These are phyloP conservation scores for Isotomurus palustris DNA, from an alignment of 2,888 invertebrate species.

Conservation along the genomic window DNA sequence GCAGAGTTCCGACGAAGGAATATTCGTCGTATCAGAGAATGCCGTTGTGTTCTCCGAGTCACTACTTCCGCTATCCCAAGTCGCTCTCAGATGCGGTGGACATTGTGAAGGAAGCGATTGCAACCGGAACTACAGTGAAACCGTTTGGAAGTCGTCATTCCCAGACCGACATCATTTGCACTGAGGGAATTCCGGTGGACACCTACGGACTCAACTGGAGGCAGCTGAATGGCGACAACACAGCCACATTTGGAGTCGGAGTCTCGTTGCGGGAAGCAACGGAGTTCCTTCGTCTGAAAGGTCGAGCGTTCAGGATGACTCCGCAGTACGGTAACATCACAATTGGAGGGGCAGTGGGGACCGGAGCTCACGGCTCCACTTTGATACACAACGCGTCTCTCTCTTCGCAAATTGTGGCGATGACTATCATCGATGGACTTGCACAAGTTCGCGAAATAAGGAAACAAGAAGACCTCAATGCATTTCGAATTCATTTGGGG, in stretches of 20 bases:
- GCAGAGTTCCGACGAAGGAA: no score
- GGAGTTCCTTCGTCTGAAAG: constrained; percentile 4
- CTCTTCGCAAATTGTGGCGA: constrained; percentile 7
- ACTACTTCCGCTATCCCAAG: neutral
- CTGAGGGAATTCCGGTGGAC: constrained; percentile 15
- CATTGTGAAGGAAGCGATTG: constrained; percentile 3
- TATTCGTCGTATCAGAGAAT: constrained; percentile 1
- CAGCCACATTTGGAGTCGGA: constrained; percentile 14
- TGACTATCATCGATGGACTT: constrained; percentile 20
- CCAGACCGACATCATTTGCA: constrained; percentile 15
- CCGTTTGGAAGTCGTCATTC: constrained; percentile 9
- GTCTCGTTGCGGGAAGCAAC: constrained; percentile 4
- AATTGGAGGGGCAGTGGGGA: constrained; percentile 19
- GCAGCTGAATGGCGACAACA: neutral
- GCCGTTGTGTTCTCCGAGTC: neutral
- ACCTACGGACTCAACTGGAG: neutral
- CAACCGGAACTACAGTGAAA: constrained; percentile 2
- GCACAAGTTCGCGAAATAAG: constrained; percentile 5
- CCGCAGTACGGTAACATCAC: constrained; percentile 23
- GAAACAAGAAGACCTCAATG: constrained; percentile 3
- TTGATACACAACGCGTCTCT: constrained; percentile 8
- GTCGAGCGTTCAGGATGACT: constrained; percentile 1
- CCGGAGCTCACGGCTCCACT: constrained; percentile 15
- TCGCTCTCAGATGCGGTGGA: neutral
- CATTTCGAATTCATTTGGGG: constrained; percentile 23